Evolutionary conservation across 2,113 vertebrate species (phyloP), one percentile per base, ranked within the genome.

Genomic region (Rhinolophus sinicus): DNA sequence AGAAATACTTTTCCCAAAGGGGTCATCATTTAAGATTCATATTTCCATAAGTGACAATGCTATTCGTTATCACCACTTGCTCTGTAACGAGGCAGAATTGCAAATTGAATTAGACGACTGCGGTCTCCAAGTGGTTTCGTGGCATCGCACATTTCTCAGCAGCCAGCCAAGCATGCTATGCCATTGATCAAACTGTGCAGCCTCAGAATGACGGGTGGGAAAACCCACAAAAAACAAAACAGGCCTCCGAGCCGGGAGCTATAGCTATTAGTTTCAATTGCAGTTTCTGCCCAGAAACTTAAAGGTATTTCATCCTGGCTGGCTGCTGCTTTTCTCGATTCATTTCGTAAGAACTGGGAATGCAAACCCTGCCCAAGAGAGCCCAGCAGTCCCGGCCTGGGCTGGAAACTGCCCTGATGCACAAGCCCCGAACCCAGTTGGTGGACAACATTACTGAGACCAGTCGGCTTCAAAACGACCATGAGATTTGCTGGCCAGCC

Each of bases 261-360:
- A 73, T 35, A 90, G 97, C 96, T 92, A 92, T 97, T 97, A 93
- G 97, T 95, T 95, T 97, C 98, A 96, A 72, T 97, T 95, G 94
- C 14, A 58, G 78, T 69, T 22, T 93, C 94, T 40, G 96, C 93
- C 75, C 90, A 77, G 90, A 87, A 67, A 73, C 95, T 24, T 0
- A 11, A 13, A 38, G 93, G 76, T 86, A 24, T 75, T 85, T 30
- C 84, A 64, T 3, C 7, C 69, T 1, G 4, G 52, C 35, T 80
- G 82, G 77, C 86, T 86, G 86, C 92, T 93, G 69, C 38, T 52
- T 84, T 92, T 22, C 91, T 65, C 73, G 5, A 40, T 28, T 5
- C 26, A 14, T 52, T 88, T 77, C 96, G 12, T 65, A 60, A 28
- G 4, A 4, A 24, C 64, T 64, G 87, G 69, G 50, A 78, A 80